Percentiles rank a stretch among this genome's conserved stretches.
phyloP scores from a whole-genome alignment of 2,113 vertebrate species.

The Tyto alba region DNA sequence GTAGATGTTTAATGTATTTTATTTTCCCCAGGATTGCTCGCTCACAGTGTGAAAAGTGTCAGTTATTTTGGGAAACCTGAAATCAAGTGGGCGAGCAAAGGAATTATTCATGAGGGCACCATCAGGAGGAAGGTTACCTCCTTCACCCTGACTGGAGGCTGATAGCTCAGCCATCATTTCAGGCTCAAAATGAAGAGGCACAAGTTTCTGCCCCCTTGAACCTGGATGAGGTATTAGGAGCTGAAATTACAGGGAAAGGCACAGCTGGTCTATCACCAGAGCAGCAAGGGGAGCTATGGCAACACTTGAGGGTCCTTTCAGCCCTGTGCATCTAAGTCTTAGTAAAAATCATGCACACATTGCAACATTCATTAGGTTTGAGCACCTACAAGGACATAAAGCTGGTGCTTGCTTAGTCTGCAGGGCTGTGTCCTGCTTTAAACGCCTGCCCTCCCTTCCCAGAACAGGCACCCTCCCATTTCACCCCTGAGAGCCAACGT shows the following conservation, averaged over 20 bases:
- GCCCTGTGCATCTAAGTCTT: neutral
- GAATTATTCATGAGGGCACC: slow-evolving; percentile 38
- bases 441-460: neutral
- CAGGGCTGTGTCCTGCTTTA: neutral
- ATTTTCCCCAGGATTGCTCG: neutral
- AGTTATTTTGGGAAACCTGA: slow-evolving; percentile 36
- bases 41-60: neutral
- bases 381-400: neutral
- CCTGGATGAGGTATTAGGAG: neutral
- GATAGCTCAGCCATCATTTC: neutral
- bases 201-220: slow-evolving; percentile 14
- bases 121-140: slow-evolving; percentile 14
- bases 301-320: neutral
- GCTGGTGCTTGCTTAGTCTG: neutral
- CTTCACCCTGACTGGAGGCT: neutral
- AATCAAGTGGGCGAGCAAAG: neutral
- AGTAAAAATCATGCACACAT: neutral
- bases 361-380: neutral
- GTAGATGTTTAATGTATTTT: neutral
- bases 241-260: neutral
- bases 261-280: neutral
- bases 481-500: neutral
- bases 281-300: neutral
- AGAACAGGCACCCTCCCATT: neutral
- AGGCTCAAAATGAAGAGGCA: neutral